Base-by-base conservation (phyloP, 1,140 invertebrate species). In the Temnothorax nylanderi region DNA sequence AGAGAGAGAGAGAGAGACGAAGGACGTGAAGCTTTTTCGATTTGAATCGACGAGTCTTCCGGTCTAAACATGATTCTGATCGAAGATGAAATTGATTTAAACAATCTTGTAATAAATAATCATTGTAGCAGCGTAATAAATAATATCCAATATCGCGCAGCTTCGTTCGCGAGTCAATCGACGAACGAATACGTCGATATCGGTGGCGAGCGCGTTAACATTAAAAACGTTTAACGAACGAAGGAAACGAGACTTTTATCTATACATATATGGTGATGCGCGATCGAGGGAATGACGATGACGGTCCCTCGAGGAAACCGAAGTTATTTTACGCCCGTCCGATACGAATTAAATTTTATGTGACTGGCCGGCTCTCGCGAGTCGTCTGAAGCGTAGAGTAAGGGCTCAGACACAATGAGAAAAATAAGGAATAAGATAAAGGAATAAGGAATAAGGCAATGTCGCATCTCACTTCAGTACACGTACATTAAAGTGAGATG, bases 291-390 rank as follows among this genome's bases (percentile, higher is more conserved):
- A 72, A 82, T 18, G 44, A 34, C 16, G 34, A 21, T 51, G 8
- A 18, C 49, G 11, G 10, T 72, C 16, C 10, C 16, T 44, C 32
- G 13, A 81, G 26, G 37, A n/a, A 34, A 47, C 26, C 41, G 4
- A 4, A 65, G 8, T 58, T 34, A 32, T 26, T 82, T 75, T 18
- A 60, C 44, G 11, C 16, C 21, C 18, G 18, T 67, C 34, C 8
- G 62, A 67, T 69, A 69, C 18, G 41, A 56, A 47, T 41, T 74
- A 49, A 82, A 60, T 74, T 82, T 82, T 74, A 47, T 18, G n/a
- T 18, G 37, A 16, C n/a, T 16, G 18, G 80, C 32, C 18, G 67
- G 69, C 18, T 58, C 37, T 60, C 37, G 65, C 21, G 2, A 21
- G 32, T 47, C 37, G 11, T 65, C 47, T 26, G 51, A 13, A 16